A percentile compares a stretch with the other conserved stretches of the same genome.
Conservation (phyloP, 2,888 invertebrate species). For the Callyntrura sp. region DNA sequence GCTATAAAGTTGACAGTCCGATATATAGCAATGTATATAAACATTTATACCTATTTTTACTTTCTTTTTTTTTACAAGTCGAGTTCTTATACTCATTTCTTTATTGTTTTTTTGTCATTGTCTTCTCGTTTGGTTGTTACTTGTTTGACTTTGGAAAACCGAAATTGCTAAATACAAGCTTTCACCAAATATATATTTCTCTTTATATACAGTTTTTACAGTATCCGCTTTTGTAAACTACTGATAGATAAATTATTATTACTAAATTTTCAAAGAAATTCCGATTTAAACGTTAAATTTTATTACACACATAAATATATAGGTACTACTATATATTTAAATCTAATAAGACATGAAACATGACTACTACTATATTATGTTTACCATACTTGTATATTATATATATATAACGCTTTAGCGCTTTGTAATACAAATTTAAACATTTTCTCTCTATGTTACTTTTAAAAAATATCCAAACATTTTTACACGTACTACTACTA, state of each 20-base stretch:
- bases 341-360: constrained; percentile 34
- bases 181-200: constrained; percentile 37
- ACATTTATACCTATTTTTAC: constrained; percentile 11
- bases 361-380: constrained; percentile 11
- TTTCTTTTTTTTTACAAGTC: background rate
- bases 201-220: constrained; percentile 25
- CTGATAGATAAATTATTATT: constrained; percentile 28
- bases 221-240: constrained; percentile 52
- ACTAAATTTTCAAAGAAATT: constrained; percentile 31
- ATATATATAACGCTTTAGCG: constrained; percentile 46
- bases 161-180: constrained; percentile 49
- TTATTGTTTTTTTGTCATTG: background rate
- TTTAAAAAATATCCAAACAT: background rate
- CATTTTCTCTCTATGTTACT: constrained; percentile 31
- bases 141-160: constrained; percentile 27
- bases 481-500: constrained; percentile 10
- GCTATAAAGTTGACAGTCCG: constrained; percentile 23
- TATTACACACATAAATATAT: constrained; percentile 5
- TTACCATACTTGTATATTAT: background rate
- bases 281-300: background rate
- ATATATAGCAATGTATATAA: constrained; percentile 13
- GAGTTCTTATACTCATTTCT: background rate
- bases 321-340: background rate
- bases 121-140: constrained; percentile 6
- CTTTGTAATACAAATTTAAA: constrained; percentile 17